Base-by-base conservation (phyloP, 2,113 vertebrate species). In the Cebus imitator region DNA sequence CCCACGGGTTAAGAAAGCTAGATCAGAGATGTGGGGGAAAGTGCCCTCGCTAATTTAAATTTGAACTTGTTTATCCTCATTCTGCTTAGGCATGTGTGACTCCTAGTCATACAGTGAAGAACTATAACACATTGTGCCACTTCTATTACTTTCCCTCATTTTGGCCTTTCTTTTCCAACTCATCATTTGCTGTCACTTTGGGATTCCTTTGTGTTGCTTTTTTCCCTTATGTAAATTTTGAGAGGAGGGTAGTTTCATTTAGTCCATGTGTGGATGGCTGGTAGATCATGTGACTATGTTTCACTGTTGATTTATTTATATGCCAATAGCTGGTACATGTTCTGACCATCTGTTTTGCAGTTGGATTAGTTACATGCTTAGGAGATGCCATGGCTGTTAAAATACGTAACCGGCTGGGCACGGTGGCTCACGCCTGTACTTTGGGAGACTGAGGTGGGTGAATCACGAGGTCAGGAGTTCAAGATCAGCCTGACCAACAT, bases 171-270 rank as follows among this genome's bases (percentile, higher is more conserved):
- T 3, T 90, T 97, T 93, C 66, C 82, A 27, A 91, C 66, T 14
- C 20, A 20, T 27, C 75, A 13, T 50, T 48, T 48, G 61, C 10
- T 86, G 8, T 96, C 87, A 75, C 30, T 61, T 97, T 43, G 64
- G 73, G 87, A 97, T 97, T 96, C 6, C 11, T 96, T 72, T 92
- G 4, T 72, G 30, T 93, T 95, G 40, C 73, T 96, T 91, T 88
- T 82, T 57, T 91, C 55, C 80, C 90, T 94, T 75, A 95, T 96
- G 87, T 96, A 87, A 96, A 87, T 87, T 11, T 43, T 18, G 18
- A 84, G 48, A 75, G 23, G 58, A 85, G 75, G 93, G 76, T 94
- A n/a, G 40, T 87, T 97, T 78, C 23, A 37, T 16, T 98, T 88
- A 93, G 86, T n/a, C 72, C 37, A 86, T 45, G 0, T 84, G 57